phyloP scores from a whole-genome alignment of 1,140 invertebrate genomes.

The Wasmannia auropunctata region DNA sequence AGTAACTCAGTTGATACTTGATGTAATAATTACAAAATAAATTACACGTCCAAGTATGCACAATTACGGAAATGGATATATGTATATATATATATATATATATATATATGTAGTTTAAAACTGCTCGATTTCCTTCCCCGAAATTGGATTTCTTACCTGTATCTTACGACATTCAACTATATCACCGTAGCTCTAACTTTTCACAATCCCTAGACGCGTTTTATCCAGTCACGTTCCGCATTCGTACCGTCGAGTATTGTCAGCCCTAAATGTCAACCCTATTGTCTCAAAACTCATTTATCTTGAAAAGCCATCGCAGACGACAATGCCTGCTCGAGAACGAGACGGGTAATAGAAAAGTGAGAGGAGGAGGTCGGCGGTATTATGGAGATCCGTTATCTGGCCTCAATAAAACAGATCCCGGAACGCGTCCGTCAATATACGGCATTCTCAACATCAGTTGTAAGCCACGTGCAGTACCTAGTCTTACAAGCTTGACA shows the following conservation, averaged over 20 bases:
- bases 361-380: conserved; percentile 38
- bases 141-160: conserved; percentile 11
- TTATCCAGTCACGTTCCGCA: conserved; percentile 27
- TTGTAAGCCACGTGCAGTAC: conserved; percentile 24
- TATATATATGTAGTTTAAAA: not conserved
- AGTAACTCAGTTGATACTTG: not conserved
- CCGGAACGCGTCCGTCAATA: conserved; percentile 62
- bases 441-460: conserved; percentile 28
- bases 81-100: no score
- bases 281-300: conserved; percentile 72
- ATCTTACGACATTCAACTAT: conserved; percentile 7
- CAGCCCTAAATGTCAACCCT: conserved; percentile 51
- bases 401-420: conserved; percentile 49
- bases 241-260: conserved; percentile 54
- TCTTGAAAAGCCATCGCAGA: conserved; percentile 58
- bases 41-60: not conserved
- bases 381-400: conserved; percentile 57
- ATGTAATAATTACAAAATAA: conserved; percentile 3
- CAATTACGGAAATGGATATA: not conserved
- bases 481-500: not conserved
- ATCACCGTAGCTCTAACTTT: conserved; percentile 14
- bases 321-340: conserved; percentile 64
- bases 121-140: not conserved
- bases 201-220: not conserved
- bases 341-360: conserved; percentile 57